Conservation (phyloP, 2,888 invertebrate species). For the Pristionchus entomophagus region DNA sequence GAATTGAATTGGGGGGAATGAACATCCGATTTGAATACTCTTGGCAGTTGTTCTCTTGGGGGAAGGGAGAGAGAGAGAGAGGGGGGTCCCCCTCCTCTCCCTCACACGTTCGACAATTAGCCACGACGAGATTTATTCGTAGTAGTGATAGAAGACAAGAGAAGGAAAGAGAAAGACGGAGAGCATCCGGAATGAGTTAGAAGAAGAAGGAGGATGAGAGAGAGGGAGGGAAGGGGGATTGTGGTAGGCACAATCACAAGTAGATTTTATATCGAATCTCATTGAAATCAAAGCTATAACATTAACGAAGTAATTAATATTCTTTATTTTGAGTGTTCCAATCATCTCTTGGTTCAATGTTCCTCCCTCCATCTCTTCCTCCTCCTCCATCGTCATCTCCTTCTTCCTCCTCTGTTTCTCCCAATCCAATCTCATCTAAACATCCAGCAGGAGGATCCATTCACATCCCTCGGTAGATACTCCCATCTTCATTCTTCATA, state of each 20-base stretch:
- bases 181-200: slow-evolving; percentile 38
- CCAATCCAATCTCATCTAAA: not conserved
- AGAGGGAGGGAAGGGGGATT: not conserved
- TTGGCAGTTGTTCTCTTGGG: slow-evolving; percentile 34
- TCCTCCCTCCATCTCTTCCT: not conserved
- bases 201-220: not conserved
- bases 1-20: not conserved
- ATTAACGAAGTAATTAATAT: not conserved
- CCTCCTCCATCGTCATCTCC: not conserved
- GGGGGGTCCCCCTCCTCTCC: slow-evolving; percentile 1
- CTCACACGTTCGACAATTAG: slow-evolving; percentile 43
- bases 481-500: too few relatives aligned
- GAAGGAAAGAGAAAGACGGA: not conserved
- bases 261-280: not conserved
- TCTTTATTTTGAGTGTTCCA: not conserved
- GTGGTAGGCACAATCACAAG: not conserved
- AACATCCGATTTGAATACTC: slow-evolving; percentile 9
- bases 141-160: slow-evolving; percentile 32
- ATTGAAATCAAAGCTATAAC: too few relatives aligned
- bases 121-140: slow-evolving; percentile 45
- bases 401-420: slow-evolving; percentile 15
- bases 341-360: not conserved
- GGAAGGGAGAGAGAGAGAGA: not conserved
- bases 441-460: not conserved
- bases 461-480: not conserved